Evolutionary conservation across 2,113 vertebrate genomes (phyloP).

Genomic region (Festucalex cinctus): DNA sequence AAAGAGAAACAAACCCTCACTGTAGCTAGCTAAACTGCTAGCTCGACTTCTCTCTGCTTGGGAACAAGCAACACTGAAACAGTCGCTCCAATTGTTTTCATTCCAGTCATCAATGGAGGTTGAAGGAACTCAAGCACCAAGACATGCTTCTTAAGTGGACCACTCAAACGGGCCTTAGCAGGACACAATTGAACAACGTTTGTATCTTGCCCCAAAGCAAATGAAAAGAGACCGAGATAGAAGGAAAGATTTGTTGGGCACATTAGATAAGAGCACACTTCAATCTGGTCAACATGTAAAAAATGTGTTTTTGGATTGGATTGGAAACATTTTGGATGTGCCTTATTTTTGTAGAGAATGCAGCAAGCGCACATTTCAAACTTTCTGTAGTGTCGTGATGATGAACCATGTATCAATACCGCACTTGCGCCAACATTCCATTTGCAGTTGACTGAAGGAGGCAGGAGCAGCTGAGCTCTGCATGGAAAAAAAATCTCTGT

Average conservation of each 20-base stretch:
- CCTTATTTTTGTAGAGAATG: constrained; percentile 14
- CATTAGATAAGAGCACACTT: constrained; percentile 51
- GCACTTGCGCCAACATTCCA: constrained; percentile 40
- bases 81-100: constrained; percentile 26
- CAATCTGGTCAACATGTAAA: constrained; percentile 39
- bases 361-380: constrained; percentile 29
- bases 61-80: constrained; percentile 20
- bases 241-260: constrained; percentile 40
- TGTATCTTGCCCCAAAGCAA: constrained; percentile 48
- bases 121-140: constrained; percentile 54
- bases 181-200: constrained; percentile 63
- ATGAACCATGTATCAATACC: constrained; percentile 32
- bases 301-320: too few species aligned
- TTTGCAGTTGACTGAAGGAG: constrained; percentile 26
- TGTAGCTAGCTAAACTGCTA: too few species aligned
- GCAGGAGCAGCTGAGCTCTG: constrained; percentile 30
- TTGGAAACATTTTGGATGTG: constrained; percentile 14
- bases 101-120: constrained; percentile 27
- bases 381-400: constrained; percentile 27
- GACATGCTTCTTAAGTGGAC: constrained; percentile 47
- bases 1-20: too few species aligned
- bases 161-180: constrained; percentile 41
- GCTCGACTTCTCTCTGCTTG: constrained; percentile 13
- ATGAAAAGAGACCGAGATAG: constrained; percentile 51
- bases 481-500: constrained; percentile 10